Evolutionary conservation across 2,113 vertebrate genomes (phyloP).

Genomic region (Guaruba guarouba): DNA sequence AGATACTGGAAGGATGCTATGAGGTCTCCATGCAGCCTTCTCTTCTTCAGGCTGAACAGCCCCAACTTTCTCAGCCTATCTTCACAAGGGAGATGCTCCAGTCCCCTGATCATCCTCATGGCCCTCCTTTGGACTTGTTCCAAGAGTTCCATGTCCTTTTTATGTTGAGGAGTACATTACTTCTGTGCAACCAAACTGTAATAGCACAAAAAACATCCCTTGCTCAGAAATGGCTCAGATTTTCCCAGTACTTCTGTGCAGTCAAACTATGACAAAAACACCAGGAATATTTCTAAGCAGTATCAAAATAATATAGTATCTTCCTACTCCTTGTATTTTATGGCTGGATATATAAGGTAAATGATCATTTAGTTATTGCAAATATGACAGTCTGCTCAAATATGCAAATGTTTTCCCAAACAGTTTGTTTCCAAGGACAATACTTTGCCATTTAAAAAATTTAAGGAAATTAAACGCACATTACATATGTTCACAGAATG

Average conservation of each 20-base stretch:
- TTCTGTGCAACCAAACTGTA: background rate
- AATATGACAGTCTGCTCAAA: background rate
- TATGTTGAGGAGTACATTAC: background rate
- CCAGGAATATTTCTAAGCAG: background rate
- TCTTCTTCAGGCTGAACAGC: no score
- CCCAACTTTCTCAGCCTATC: no score
- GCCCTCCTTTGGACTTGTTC: no score
- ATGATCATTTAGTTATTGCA: background rate
- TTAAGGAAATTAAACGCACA: background rate
- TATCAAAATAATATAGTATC: background rate
- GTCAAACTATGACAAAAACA: background rate
- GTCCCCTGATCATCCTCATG: no score
- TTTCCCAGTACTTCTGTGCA: background rate
- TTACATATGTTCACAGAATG: background rate
- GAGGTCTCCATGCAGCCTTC: no score
- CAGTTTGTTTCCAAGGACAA: background rate
- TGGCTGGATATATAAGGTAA: background rate
- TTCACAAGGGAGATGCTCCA: no score
- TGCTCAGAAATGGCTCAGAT: background rate
- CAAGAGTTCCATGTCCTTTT: no score
- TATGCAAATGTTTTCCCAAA: background rate
- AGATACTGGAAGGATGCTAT: no score
- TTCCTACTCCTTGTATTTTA: background rate
- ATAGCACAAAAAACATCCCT: background rate
- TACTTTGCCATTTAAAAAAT: background rate